phyloP scores from a whole-genome alignment of 2,888 invertebrate genomes.

The Leptinotarsa rubiginosa region DNA sequence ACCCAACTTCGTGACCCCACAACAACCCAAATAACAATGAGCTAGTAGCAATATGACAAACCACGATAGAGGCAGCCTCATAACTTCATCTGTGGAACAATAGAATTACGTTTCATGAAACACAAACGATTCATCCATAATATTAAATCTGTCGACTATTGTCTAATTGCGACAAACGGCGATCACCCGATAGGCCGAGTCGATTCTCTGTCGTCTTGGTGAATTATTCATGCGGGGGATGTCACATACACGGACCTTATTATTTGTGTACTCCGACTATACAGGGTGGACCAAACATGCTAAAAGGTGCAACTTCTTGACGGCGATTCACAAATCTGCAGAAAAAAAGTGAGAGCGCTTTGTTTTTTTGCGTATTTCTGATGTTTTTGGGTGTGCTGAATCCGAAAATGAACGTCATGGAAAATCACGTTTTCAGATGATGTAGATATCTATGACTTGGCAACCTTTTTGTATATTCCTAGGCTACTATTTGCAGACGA shows the following conservation, averaged over 20 bases:
- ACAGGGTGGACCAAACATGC: background rate
- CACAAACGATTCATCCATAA: constrained; percentile 64
- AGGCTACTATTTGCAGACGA: no score
- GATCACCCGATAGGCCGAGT: constrained; percentile 55
- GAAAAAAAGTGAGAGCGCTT: no score
- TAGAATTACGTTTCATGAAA: constrained; percentile 62
- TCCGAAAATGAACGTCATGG: no score
- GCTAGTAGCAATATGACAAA: constrained; percentile 14
- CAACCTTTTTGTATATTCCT: no score
- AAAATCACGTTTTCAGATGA: no score
- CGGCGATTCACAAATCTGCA: no score
- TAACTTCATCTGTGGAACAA: constrained; percentile 62
- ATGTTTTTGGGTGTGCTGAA: no score
- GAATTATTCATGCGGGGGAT: constrained; percentile 36
- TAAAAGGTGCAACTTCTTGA: background rate
- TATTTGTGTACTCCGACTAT: constrained; percentile 8
- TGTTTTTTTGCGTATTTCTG: no score
- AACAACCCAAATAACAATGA: constrained; percentile 1
- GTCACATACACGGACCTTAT: constrained; percentile 13
- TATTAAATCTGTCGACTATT: constrained; percentile 64
- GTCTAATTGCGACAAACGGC: constrained; percentile 64
- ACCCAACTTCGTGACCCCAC: background rate
- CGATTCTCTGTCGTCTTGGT: constrained; percentile 33
- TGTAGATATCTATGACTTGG: no score
- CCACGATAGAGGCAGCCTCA: constrained; percentile 61